Evolutionary conservation across 2,797 vertebrate genomes (phyloP).

Genomic region (Numenius phaeopus): DNA sequence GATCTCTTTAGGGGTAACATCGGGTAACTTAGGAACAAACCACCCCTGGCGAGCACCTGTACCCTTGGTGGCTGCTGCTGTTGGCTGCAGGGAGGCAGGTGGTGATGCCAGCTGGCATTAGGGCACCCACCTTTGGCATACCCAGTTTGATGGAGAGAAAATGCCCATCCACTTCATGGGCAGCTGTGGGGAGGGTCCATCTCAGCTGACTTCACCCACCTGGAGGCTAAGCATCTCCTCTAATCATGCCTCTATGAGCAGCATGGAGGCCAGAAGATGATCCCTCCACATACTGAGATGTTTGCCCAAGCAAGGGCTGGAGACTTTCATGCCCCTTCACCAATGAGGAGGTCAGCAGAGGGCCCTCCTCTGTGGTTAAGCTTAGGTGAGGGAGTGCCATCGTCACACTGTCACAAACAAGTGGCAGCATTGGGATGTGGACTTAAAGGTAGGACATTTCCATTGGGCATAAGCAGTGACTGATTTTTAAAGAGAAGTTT

Average conservation of each 20-base stretch:
- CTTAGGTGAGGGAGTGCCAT: fast-evolving
- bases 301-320: not conserved
- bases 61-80: not conserved
- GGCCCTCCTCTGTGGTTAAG: not conserved
- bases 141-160: not conserved
- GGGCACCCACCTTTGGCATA: not conserved
- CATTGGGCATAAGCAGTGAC: not conserved
- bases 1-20: not conserved
- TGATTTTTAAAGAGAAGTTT: not conserved
- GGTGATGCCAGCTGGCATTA: fast-evolving
- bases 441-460: not conserved
- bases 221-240: not conserved
- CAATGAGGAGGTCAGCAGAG: not conserved
- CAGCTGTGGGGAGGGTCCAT: not conserved
- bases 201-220: not conserved
- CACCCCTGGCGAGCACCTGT: fast-evolving
- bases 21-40: not conserved
- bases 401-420: fast-evolving
- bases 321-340: fast-evolving
- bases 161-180: not conserved
- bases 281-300: fast-evolving
- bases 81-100: fast-evolving
- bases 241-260: not conserved
- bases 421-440: not conserved
- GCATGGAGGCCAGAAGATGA: not conserved